Base-by-base conservation (phyloP, 2,888 invertebrate genomes). In the Coremacera marginata region DNA sequence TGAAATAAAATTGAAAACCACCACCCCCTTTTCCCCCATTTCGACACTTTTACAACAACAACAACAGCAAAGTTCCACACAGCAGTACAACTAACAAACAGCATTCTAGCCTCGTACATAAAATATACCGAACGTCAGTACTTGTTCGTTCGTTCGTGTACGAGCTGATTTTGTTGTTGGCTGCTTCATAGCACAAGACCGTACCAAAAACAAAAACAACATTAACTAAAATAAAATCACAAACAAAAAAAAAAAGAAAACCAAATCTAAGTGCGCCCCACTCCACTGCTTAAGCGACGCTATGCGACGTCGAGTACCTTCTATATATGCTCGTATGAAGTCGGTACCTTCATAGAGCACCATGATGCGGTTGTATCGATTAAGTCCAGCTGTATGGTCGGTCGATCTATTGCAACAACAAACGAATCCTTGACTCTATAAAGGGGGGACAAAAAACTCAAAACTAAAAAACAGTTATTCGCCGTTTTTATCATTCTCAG, bases 301-400 rank as follows among this genome's bases (percentile, higher is more conserved):
- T 31, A 52, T 74, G 51, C n/a, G 44, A 16, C 27, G 44, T 5
- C 27, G 60, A 19, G 60, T 60, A 60, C 14, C 25, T 31, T 19
- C 25, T 60, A 19, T 22, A 19, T 22, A 19, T 60, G 27, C 60
- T 27, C 27, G 60, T 4, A 60, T 60, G 27, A 27, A 55, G 19
- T 44, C 51, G 51, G 68, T 51, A 63, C 51, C 14, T 49, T 49
- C 27, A 68, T 49, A 51, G 44, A 44, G 25, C 31, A 67, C 27
- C 34, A 52, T 73, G 73, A 55, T 74, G 74, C 65, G 74, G 74
- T 67, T 67, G 37, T 74, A 74, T 74, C 74, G 74, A 74, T 74
- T 74, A 16, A 74, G 52, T 67, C 67, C 55, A 67, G 67, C 74
- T 51, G 51, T 74, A 74, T 44, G 37, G 65, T 55, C 60, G 60